These are phyloP conservation scores for Nerophis ophidion DNA, from an alignment of 2,113 vertebrate species.

Conservation along the genomic window DNA sequence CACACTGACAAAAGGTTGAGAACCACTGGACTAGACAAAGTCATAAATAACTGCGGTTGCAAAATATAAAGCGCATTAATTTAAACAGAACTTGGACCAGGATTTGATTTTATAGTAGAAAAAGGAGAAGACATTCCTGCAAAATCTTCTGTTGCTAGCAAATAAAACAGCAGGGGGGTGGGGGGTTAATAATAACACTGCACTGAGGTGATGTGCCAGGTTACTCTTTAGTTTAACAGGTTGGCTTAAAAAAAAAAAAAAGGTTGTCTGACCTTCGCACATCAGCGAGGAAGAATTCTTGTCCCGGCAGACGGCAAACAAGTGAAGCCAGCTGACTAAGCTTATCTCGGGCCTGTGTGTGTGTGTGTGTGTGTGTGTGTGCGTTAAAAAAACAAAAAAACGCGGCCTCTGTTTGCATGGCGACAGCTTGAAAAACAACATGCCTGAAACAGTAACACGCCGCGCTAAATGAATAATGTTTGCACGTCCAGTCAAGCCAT, in stretches of 20 bases:
- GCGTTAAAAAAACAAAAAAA: neutral
- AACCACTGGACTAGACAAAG: too few relatives aligned
- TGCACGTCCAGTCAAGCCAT: neutral
- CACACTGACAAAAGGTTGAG: too few relatives aligned
- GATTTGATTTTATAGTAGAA: conserved; percentile 27
- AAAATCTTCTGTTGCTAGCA: neutral
- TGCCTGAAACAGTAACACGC: neutral
- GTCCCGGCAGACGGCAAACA: conserved; percentile 40
- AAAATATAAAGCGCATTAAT: too few relatives aligned
- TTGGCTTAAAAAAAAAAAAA: conserved; percentile 23
- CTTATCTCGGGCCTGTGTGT: conserved; percentile 32
- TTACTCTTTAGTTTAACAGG: conserved; percentile 27
- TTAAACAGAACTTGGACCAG: too few relatives aligned
- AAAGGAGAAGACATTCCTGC: conserved; percentile 9
- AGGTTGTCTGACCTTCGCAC: conserved; percentile 22
- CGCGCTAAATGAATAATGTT: neutral
- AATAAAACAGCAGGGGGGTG: neutral
- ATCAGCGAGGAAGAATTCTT: conserved; percentile 34
- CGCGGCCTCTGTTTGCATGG: conserved; percentile 24
- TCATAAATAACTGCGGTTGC: too few relatives aligned
- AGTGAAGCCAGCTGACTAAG: conserved; percentile 46
- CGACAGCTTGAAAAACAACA: conserved; percentile 1
- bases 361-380: conserved; percentile 2
- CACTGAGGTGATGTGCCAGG: conserved; percentile 2
- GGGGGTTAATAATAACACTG: neutral